Evolutionary conservation across 2,888 invertebrate species (phyloP), one percentile per base, ranked within the genome.

Genomic region (Nephrotoma flavescens): DNA sequence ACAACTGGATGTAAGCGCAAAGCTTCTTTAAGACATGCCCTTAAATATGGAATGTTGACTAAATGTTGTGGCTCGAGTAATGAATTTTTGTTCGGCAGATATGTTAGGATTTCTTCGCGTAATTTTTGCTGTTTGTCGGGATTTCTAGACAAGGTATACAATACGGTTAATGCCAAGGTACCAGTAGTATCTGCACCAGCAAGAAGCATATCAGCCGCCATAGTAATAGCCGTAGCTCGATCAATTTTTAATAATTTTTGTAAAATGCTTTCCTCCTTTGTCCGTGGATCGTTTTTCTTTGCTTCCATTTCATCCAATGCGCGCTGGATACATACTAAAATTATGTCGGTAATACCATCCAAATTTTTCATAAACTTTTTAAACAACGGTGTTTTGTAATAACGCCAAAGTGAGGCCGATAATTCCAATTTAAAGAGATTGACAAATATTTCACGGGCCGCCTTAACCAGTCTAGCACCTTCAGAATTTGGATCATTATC

Each of bases 11-110:
- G 92, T 52, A 95, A 87, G 88, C 96, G 93, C 86, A 95, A 91
- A 0, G 94, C 93, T 90, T 96, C 96, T 89, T 96, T 96, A 83
- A 96, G 93, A 89, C 95, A 95, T 0, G 96, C 96, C 87, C 93
- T 94, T n/a, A 96, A 89, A 89, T 95, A 96, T 0, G 93, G 92
- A 87, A 93, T 90, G 87, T 92, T 90, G 11, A 91, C 90, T 86
- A 93, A 89, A 86, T 91, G 90, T 2, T 92, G 90, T 0, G 91
- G 89, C 0, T 92, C 93, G 42, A 94, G 88, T 2, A 89, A 89
- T 0, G 92, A 90, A 83, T 90, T 88, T 87, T 91, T 92, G 0
- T 90, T 88, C 0, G 93, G 92, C 42, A 93, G 88, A n/a, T 92
- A 90, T 0, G 89, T 89, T 0, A 90, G 88, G 4, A 94, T 89